phyloP scores from a whole-genome alignment of 64 coral and sea anemone species.

The Montipora capricornis region DNA sequence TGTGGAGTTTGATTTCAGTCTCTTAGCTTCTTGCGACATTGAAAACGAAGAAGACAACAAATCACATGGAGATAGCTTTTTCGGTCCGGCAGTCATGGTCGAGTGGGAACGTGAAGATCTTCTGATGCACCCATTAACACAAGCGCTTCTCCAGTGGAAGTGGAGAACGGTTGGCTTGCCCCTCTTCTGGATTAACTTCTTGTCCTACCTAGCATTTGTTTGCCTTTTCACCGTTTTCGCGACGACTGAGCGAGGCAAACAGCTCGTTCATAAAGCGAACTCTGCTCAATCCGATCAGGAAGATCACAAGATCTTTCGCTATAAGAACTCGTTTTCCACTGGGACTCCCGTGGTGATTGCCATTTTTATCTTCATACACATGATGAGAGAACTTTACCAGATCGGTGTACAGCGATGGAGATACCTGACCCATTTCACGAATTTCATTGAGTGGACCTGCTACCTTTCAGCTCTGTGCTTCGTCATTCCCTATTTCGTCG shows the following conservation, averaged over 20 bases:
- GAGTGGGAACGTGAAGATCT: slow-evolving; percentile 67
- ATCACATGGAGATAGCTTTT: slow-evolving; percentile 19
- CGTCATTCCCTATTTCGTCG: slow-evolving; percentile 28
- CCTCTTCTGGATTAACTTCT: slow-evolving; percentile 50
- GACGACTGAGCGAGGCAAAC: neutral
- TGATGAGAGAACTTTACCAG: slow-evolving; percentile 77
- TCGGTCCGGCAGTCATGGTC: slow-evolving; percentile 76
- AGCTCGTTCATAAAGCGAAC: neutral
- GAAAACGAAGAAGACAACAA: neutral
- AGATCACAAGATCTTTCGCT: slow-evolving; percentile 9
- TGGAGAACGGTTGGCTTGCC: slow-evolving; percentile 74
- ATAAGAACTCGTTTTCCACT: neutral
- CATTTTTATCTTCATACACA: slow-evolving; percentile 39
- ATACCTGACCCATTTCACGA: slow-evolving; percentile 61
- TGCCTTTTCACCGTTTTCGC: slow-evolving; percentile 32
- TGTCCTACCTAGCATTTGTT: slow-evolving; percentile 39
- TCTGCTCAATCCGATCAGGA: neutral
- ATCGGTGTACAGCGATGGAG: slow-evolving; percentile 62
- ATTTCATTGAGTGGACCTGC: slow-evolving; percentile 67
- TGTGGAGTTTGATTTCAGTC: slow-evolving; percentile 63
- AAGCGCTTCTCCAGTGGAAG: slow-evolving; percentile 73
- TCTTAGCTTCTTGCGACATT: slow-evolving; percentile 31
- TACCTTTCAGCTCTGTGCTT: slow-evolving; percentile 52
- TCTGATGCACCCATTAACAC: slow-evolving; percentile 65
- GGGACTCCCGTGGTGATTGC: slow-evolving; percentile 1